Conservation (phyloP, 2,888 invertebrate genomes). For the Volucella inanis region DNA sequence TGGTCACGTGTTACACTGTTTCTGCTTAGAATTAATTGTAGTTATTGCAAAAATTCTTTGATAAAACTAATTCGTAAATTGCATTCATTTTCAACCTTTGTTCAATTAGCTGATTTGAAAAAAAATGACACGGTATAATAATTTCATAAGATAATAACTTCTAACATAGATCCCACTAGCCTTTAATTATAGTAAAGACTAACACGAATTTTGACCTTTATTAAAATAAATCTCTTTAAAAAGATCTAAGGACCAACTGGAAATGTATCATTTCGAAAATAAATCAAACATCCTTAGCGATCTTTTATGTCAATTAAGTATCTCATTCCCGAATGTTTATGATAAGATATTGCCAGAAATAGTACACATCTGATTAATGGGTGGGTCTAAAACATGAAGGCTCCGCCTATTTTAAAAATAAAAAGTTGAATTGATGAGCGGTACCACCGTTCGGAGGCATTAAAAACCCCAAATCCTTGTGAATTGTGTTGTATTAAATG, state of each 20-base stretch:
- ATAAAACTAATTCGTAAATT: no score
- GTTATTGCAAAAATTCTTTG: no score
- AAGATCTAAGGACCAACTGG: not conserved
- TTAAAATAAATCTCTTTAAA: not conserved
- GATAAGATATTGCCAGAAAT: slow-evolving; percentile 34
- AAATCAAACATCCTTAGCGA: slow-evolving; percentile 21
- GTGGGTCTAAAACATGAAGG: slow-evolving; percentile 27
- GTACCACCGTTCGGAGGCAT: not conserved
- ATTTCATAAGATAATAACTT: no score
- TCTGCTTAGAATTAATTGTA: no score
- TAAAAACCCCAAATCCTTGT: not conserved
- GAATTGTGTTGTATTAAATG: not conserved
- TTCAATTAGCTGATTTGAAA: no score
- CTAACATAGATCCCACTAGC: no score
- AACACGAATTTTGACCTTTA: not conserved
- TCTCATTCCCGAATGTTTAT: slow-evolving; percentile 45
- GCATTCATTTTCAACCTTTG: no score
- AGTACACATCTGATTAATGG: slow-evolving; percentile 42
- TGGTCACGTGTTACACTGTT: no score
- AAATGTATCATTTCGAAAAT: slow-evolving; percentile 27
- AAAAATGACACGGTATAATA: no score
- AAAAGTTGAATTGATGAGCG: slow-evolving; percentile 29
- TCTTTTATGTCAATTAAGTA: slow-evolving; percentile 49
- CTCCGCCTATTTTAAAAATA: slow-evolving; percentile 45
- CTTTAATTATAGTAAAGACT: no score